Evolutionary conservation across 2,888 invertebrate species (phyloP).

Genomic region (Yponomeuta evonymella): DNA sequence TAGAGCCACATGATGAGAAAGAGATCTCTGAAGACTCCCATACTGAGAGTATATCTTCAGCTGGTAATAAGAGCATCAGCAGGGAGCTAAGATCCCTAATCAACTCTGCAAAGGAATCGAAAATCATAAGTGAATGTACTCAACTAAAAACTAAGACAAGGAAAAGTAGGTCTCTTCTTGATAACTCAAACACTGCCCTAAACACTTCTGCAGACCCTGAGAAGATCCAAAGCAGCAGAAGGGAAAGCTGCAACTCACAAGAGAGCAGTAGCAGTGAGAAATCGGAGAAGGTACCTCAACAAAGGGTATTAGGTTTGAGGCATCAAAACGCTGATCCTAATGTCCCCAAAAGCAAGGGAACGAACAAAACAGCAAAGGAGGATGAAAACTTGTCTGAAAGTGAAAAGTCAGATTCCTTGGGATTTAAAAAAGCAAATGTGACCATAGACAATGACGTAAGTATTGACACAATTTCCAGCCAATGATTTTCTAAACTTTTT

Average conservation of each 20-base stretch:
- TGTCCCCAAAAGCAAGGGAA: slow-evolving; percentile 77
- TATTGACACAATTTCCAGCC: slow-evolving; percentile 17
- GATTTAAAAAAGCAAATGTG: slow-evolving; percentile 34
- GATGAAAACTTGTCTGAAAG: slow-evolving; percentile 37
- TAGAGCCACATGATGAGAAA: slow-evolving; percentile 31
- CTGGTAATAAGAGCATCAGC: slow-evolving; percentile 54
- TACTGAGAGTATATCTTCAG: slow-evolving; percentile 25
- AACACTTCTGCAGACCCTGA: slow-evolving; percentile 57
- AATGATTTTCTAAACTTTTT: background rate
- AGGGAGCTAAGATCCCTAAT: slow-evolving; percentile 79
- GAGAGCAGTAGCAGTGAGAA: slow-evolving; percentile 57
- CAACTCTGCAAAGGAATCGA: slow-evolving; percentile 81
- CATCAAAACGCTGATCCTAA: slow-evolving; percentile 78
- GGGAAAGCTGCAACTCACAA: slow-evolving; percentile 54
- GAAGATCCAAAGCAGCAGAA: slow-evolving; percentile 42
- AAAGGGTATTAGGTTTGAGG: slow-evolving; percentile 68
- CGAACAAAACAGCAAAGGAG: slow-evolving; percentile 45
- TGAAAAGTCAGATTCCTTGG: slow-evolving; percentile 32
- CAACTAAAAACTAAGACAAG: slow-evolving; percentile 46
- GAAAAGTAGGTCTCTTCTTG: slow-evolving; percentile 62
- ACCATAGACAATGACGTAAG: slow-evolving; percentile 26
- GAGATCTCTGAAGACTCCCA: slow-evolving; percentile 52
- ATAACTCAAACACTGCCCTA: slow-evolving; percentile 57
- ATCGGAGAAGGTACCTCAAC: slow-evolving; percentile 45
- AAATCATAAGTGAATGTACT: slow-evolving; percentile 78